Evolutionary conservation across 2,113 vertebrate genomes (phyloP), one percentile per base, ranked within the genome.

Genomic region (Laterallus jamaicensis): DNA sequence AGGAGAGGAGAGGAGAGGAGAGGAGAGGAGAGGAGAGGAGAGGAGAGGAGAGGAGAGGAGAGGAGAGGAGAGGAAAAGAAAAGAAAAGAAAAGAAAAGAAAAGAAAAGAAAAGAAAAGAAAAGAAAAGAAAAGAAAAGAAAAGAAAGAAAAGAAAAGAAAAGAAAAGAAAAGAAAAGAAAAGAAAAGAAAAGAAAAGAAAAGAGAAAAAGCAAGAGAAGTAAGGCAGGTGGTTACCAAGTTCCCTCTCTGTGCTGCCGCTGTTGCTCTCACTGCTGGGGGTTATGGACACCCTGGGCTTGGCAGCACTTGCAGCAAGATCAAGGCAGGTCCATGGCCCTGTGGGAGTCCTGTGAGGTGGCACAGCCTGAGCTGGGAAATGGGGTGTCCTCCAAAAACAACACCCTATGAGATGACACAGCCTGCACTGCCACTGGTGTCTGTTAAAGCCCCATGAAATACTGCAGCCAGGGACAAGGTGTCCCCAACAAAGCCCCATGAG

Each of bases 201-300:
- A 6, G 12, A 59, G 32, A 10, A 3, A 11, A 3, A 15, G 49
- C 15, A 3, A 3, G 9, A 9, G 59, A 20, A 11, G 17, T 28
- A 11, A 5, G 37, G 14, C 5, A 1, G 19, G 31, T 8, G 3
- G 2, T 35, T 55, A 6, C 7, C 10, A 6, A 26, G 22, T 14
- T 50, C 31, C 62, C 15, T 20, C 1, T 28, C n/a, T 10, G 18
- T 5, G 35, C 11, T 10, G 31, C 3, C 3, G 32, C 32, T 25
- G 26, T 31, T 86, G n/a, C 35, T 40, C 54, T 37, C 15, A 2
- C 19, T 50, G 54, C 54, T 5, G 12, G 44, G 60, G 35, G 52
- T 4, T 25, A 5, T 7, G 1, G 10, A 5, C 19, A 10, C 29
- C 18, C 50, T 1, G 0, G 29, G 21, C 5, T 47, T 11, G 16